Percentiles rank a stretch among this genome's conserved stretches.
phyloP scores from a whole-genome alignment of 2,113 vertebrate species.

The Sclerurus mexicanus region DNA sequence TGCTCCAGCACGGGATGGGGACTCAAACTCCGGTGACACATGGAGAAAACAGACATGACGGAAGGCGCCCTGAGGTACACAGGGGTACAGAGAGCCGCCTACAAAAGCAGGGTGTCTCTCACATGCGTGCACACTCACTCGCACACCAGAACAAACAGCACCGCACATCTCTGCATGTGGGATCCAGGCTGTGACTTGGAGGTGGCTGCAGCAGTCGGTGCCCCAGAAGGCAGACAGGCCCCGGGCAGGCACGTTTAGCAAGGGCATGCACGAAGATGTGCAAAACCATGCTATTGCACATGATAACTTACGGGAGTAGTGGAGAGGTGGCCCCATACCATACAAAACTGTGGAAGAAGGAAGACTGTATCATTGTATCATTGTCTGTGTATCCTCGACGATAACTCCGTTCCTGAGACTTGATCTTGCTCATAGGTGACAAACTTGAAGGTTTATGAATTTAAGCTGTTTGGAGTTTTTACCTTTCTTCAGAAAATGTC shows the following conservation, averaged over 20 bases:
- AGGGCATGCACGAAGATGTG: neutral
- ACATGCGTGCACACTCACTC: fast-evolving
- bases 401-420: neutral
- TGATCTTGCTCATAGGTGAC: neutral
- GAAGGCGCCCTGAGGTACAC: fast-evolving
- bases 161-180: fast-evolving
- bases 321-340: fast-evolving
- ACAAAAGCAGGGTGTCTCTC: neutral
- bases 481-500: neutral
- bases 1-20: neutral
- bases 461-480: neutral
- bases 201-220: fast-evolving
- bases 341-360: neutral
- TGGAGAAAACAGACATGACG: fast-evolving
- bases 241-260: neutral
- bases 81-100: neutral
- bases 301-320: neutral
- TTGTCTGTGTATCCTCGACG: fast-evolving
- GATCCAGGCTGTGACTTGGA: neutral
- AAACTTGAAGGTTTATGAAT: neutral
- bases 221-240: neutral
- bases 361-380: neutral
- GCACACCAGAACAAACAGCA: neutral
- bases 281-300: fast-evolving
- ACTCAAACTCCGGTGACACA: neutral